Conservation (phyloP, 64 coral and sea anemone genomes). For the Stichodactyla mertensii region DNA sequence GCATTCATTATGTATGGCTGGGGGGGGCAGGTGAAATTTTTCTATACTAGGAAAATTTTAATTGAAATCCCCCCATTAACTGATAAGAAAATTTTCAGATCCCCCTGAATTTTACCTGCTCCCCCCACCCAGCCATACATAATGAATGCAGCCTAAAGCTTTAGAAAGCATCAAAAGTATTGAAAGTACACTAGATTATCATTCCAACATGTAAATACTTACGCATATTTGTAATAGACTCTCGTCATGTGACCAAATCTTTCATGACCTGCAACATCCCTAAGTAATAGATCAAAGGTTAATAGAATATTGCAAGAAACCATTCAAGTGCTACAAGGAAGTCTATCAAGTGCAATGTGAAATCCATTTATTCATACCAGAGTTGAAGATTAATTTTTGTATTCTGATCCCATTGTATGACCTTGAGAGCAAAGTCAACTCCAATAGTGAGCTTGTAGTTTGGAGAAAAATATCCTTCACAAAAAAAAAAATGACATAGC, state of each 20-base stretch:
- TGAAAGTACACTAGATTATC: neutral
- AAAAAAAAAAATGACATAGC: neutral
- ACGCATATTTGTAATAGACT: constrained; percentile 89
- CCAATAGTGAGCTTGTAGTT: constrained; percentile 93
- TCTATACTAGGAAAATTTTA: too few relatives aligned
- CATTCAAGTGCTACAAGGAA: neutral
- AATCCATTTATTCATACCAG: constrained; percentile 40
- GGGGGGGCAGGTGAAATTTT: too few relatives aligned
- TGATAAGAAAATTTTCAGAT: too few relatives aligned
- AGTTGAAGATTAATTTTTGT: constrained; percentile 89
- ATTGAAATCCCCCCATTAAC: too few relatives aligned
- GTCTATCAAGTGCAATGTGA: neutral
- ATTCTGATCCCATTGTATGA: constrained; percentile 76
- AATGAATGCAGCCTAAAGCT: neutral
- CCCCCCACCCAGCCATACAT: too few relatives aligned
- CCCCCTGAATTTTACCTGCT: too few relatives aligned
- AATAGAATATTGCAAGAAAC: neutral
- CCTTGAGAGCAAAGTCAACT: constrained; percentile 93
- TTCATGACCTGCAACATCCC: constrained; percentile 86
- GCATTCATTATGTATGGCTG: too few relatives aligned
- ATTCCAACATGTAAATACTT: constrained; percentile 6
- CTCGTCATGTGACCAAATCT: constrained; percentile 83
- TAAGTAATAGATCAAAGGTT: neutral
- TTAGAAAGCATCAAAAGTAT: neutral
- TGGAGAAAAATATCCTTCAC: constrained; percentile 73